Percentiles rank a stretch among this genome's conserved stretches.
Conservation (phyloP, 2,888 invertebrate genomes). For the Stomorhina lunata region DNA sequence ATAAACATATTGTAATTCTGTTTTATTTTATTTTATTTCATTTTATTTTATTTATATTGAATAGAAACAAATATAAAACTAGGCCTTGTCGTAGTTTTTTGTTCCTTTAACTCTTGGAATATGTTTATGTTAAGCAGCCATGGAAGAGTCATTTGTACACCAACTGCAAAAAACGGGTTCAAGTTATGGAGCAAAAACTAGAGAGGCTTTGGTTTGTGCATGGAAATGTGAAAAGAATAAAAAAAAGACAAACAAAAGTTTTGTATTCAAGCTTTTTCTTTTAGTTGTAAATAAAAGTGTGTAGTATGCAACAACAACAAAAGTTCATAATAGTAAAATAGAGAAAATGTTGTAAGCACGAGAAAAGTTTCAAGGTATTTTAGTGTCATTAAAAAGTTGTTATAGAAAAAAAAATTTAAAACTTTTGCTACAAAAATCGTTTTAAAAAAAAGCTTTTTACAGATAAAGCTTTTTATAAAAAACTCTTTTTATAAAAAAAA, state of each 20-base stretch:
- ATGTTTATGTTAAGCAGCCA: no score
- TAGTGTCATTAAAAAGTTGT: no score
- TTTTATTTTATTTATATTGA: constrained; percentile 50
- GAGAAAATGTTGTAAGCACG: not conserved
- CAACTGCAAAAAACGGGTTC: not conserved
- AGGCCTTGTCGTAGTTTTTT: constrained; percentile 8
- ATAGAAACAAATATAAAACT: constrained; percentile 44
- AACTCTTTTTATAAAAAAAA: no score
- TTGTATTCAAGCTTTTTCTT: constrained; percentile 14
- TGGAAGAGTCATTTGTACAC: not conserved
- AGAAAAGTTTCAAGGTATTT: no score
- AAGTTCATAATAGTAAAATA: no score
- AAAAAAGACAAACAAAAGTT: constrained; percentile 38
- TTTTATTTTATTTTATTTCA: no score
- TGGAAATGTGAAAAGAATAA: not conserved
- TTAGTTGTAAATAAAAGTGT: not conserved
- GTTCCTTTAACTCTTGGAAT: not conserved
- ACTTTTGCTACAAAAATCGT: no score
- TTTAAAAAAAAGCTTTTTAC: no score
- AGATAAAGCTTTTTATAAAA: no score
- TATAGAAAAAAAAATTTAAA: no score
- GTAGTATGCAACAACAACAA: not conserved
- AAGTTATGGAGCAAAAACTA: not conserved
- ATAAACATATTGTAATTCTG: constrained; percentile 50
- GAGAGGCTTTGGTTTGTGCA: not conserved